Conservation (phyloP, 2,113 vertebrate genomes). For the Scartelaos histophorus region DNA sequence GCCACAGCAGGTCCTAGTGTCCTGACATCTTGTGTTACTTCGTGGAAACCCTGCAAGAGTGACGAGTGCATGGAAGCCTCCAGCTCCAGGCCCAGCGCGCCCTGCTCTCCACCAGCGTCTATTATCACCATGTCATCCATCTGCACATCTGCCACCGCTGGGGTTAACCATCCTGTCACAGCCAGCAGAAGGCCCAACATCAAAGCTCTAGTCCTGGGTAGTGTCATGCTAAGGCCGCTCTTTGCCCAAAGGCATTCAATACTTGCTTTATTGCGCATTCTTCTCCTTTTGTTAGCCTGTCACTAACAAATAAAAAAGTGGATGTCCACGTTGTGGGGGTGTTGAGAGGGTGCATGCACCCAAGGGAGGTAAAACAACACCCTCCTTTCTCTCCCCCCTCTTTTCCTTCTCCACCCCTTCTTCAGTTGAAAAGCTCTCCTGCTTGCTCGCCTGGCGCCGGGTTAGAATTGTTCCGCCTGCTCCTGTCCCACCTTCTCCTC, state of each 20-base stretch:
- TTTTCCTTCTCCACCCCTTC: conserved; percentile 31
- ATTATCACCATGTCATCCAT: conserved; percentile 73
- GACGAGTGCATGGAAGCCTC: conserved; percentile 91
- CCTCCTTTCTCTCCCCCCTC: conserved; percentile 56
- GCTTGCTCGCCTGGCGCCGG: conserved; percentile 11
- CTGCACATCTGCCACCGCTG: conserved; percentile 58
- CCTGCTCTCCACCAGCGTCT: conserved; percentile 52
- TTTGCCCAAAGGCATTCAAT: conserved; percentile 51
- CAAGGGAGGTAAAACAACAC: conserved; percentile 56
- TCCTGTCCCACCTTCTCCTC: conserved; percentile 28
- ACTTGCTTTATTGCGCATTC: conserved; percentile 70
- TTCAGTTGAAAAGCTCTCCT: conserved; percentile 1
- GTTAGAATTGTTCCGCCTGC: conserved; percentile 24
- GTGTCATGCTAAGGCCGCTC: conserved; percentile 58
- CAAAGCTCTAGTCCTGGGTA: conserved; percentile 62
- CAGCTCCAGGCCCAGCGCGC: conserved; percentile 71
- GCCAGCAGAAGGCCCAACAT: conserved; percentile 75
- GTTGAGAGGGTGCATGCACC: conserved; percentile 66
- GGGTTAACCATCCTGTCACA: conserved; percentile 64
- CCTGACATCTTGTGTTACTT: conserved; percentile 37
- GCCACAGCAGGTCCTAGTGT: neutral
- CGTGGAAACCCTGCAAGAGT: conserved; percentile 80
- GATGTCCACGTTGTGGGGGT: conserved; percentile 49
- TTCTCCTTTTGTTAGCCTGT: conserved; percentile 38
- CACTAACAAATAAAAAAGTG: conserved; percentile 36